Percentiles rank a stretch among this genome's conserved stretches.
These are phyloP conservation scores for Phylloscopus collybita DNA, from an alignment of 2,797 vertebrate genomes.

Conservation along the genomic window DNA sequence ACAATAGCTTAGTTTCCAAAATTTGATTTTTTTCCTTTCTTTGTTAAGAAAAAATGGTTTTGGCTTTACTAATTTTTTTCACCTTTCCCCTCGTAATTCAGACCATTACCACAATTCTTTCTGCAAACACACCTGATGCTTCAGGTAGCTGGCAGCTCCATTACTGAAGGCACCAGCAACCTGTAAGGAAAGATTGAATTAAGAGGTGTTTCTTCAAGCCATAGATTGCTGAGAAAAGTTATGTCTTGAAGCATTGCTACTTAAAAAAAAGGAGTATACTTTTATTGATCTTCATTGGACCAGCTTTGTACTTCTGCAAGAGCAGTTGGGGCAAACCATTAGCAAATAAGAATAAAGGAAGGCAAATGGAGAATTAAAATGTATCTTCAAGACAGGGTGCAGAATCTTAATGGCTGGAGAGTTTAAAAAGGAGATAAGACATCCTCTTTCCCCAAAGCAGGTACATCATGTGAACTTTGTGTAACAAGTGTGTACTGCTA, in stretches of 20 bases:
- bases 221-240: neutral
- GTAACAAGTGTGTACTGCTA: neutral
- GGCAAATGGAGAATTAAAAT: neutral
- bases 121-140: neutral
- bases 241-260: neutral
- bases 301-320: neutral
- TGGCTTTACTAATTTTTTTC: neutral
- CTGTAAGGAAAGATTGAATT: neutral
- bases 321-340: neutral
- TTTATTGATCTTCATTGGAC: neutral
- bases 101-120: neutral
- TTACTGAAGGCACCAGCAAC: neutral
- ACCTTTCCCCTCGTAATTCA: accelerated
- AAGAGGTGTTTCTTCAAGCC: neutral
- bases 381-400: neutral
- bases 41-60: neutral
- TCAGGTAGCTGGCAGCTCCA: neutral
- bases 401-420: neutral
- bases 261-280: neutral
- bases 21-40: neutral
- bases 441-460: neutral
- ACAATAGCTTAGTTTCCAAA: neutral
- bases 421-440: neutral
- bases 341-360: neutral
- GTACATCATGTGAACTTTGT: neutral